Evolutionary conservation across 2,113 vertebrate genomes (phyloP).

Genomic region (Corapipo altera): DNA sequence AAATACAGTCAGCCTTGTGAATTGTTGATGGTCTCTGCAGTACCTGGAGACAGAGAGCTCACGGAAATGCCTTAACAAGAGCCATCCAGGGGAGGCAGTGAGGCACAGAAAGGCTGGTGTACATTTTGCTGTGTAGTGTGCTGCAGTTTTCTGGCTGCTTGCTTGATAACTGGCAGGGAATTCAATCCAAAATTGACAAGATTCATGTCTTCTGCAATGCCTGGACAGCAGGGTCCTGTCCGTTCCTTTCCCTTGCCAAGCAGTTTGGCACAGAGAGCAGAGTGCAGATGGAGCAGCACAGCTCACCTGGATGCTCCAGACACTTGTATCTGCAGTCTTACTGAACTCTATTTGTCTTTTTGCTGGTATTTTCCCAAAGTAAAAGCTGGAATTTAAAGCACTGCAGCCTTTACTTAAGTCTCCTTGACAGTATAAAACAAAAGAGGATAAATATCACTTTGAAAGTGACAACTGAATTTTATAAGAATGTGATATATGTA

Average conservation of each 20-base stretch:
- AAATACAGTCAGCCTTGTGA: neutral
- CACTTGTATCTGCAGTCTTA: slow-evolving; percentile 7
- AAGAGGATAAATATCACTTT: neutral
- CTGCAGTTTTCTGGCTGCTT: slow-evolving; percentile 50
- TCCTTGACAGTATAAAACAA: neutral
- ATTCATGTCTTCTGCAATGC: slow-evolving; percentile 68
- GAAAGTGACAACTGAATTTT: neutral
- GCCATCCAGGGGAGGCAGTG: neutral
- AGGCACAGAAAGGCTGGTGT: neutral
- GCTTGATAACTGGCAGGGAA: slow-evolving; percentile 33
- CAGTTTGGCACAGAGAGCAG: slow-evolving; percentile 23
- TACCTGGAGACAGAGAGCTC: neutral
- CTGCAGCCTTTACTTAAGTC: neutral
- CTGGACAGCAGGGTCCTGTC: slow-evolving; percentile 59
- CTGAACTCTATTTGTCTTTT: slow-evolving; percentile 22
- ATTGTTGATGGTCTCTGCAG: neutral
- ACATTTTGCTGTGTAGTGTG: neutral
- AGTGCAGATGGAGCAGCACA: slow-evolving; percentile 52
- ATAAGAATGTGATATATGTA: neutral
- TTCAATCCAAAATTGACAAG: slow-evolving; percentile 55
- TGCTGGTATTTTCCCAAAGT: neutral
- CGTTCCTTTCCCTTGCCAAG: slow-evolving; percentile 35
- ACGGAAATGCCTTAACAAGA: neutral
- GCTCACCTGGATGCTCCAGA: slow-evolving; percentile 45
- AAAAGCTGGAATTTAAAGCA: neutral